Conservation (phyloP, 2,797 vertebrate species). For the Hoplostethus mediterraneus region DNA sequence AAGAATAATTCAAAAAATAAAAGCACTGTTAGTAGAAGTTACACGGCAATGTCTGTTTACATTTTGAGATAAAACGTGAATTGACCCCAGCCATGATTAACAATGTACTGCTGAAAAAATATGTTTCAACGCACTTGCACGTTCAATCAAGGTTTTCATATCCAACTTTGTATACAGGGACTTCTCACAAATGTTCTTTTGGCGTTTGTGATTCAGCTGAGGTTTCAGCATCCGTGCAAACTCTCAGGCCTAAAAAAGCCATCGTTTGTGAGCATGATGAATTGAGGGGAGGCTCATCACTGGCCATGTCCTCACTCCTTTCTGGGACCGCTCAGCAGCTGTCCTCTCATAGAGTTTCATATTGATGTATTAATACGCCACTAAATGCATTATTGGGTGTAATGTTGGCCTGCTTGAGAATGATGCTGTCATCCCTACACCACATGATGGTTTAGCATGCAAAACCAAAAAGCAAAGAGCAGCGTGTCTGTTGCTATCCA, state of each 20-base stretch:
- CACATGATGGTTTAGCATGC: conserved; percentile 15
- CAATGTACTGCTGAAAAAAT: too few relatives aligned
- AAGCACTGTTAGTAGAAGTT: too few relatives aligned
- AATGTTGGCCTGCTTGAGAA: conserved; percentile 10
- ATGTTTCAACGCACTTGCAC: too few relatives aligned
- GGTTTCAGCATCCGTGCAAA: not conserved
- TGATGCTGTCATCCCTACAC: not conserved
- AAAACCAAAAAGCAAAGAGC: conserved; percentile 20
- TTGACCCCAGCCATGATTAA: too few relatives aligned
- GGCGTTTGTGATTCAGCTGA: not conserved
- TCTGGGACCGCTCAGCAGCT: not conserved
- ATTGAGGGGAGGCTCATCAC: not conserved
- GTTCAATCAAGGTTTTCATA: not conserved
- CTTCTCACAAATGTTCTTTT: not conserved
- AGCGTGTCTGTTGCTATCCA: conserved; percentile 17
- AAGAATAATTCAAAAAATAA: too few relatives aligned
- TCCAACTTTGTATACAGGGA: too few relatives aligned
- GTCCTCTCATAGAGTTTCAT: not conserved
- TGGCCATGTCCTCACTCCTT: not conserved
- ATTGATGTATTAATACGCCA: not conserved
- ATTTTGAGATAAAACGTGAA: too few relatives aligned
- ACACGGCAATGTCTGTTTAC: too few relatives aligned
- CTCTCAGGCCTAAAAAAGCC: not conserved
- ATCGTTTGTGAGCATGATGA: conserved; percentile 2
- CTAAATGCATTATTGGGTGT: conserved; percentile 11